Percentiles rank a stretch among this genome's conserved stretches.
phyloP scores from a whole-genome alignment of 2,797 vertebrate genomes.

The Euphonia xanthogaster region DNA sequence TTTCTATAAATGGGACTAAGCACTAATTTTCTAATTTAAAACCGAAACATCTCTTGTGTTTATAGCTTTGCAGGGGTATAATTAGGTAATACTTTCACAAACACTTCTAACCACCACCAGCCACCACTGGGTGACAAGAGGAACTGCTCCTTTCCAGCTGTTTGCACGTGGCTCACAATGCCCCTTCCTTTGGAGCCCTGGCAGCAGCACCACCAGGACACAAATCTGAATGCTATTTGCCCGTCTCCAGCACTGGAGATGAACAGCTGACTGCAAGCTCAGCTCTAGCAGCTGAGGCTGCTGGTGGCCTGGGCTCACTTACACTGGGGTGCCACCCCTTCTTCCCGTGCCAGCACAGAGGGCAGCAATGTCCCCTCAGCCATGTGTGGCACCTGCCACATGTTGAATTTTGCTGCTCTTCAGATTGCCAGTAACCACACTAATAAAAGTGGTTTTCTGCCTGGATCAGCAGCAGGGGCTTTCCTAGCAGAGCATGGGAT shows the following conservation, averaged over 20 bases:
- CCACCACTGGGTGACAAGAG: neutral
- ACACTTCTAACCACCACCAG: neutral
- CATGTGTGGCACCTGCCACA: fast-evolving
- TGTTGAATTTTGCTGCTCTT: neutral
- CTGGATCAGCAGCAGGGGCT: neutral
- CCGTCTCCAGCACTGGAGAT: neutral
- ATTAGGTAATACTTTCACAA: neutral
- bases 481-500: neutral
- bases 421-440: fast-evolving
- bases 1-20: neutral
- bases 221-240: neutral
- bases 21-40: neutral
- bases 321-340: neutral
- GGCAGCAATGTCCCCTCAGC: neutral
- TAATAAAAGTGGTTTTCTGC: neutral
- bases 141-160: neutral
- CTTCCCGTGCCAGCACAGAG: fast-evolving
- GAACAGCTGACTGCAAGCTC: neutral
- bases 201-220: fast-evolving
- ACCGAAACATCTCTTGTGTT: neutral
- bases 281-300: neutral
- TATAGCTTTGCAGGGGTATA: neutral
- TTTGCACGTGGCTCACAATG: neutral
- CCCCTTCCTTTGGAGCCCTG: neutral
- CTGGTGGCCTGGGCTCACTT: neutral